Evolutionary conservation across 2,797 vertebrate genomes (phyloP), one percentile per base, ranked within the genome.

Genomic region (Sebastolobus altivelis): DNA sequence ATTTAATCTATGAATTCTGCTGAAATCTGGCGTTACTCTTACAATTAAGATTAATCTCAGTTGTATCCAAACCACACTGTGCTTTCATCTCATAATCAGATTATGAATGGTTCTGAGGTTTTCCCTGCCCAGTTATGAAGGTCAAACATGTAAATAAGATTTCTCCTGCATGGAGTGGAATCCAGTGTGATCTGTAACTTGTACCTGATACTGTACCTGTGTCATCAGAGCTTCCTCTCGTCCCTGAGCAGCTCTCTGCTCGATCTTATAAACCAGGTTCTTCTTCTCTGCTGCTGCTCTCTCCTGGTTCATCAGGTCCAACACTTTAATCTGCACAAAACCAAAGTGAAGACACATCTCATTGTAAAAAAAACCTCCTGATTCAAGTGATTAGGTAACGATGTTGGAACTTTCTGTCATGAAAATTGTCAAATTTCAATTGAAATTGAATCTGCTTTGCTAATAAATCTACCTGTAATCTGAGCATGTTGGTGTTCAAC

Each of bases 291-390:
- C 94, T 0, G 96, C 95, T 46, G 97, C 92, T 2, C 96, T 91
- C 81, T 98, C 96, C 1, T 94, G 91, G 90, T 96, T 97, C 33
- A 97, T 88, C 89, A 97, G 95, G 87, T 97, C 96, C 89, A 98
- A 66, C 71, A 97, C 95, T 63, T 96, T 96, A 33, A 98, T 94
- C 97, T 98, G 89, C 8, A n/a, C 22, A 56, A 72, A 72, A 61
- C 13, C 58, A 75, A 46, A 54, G 56, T 8, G 12, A 0, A 29
- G 8, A 46, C 33, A 22, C 8, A 16, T 40, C 16, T 11, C 4
- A 14, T 13, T 25, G 4, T 46, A 27, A 20, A 60, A 25, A 46
- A n/a, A 20, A 35, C 33, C 6, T 4, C 2, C 22, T 31, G 4
- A 66, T 22, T 61, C 43, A 60, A n/a, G 7, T 7, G 60, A 20